Evolutionary conservation across 35 echinoderm and acorn worm genomes (phyloP).

Genomic region (Apostichopus japonicus): DNA sequence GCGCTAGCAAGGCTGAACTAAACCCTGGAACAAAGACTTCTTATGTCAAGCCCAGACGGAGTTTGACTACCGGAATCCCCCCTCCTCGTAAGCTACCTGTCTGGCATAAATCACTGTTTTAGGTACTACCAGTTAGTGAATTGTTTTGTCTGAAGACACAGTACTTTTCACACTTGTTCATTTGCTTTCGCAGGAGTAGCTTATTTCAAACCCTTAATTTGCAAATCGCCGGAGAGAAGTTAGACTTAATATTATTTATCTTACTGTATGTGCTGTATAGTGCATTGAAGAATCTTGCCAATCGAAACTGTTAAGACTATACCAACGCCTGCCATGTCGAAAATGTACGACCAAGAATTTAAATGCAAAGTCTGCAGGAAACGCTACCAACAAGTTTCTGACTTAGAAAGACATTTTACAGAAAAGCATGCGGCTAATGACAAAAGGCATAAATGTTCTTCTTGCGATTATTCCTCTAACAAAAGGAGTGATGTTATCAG

Average conservation of each 20-base stretch:
- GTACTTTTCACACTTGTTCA: background rate
- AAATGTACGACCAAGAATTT: background rate
- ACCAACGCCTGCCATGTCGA: background rate
- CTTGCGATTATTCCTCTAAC: slow-evolving; percentile 16
- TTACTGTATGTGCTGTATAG: no score
- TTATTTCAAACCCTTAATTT: background rate
- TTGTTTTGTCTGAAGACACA: background rate
- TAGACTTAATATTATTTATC: no score
- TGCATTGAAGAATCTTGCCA: no score
- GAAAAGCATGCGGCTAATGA: background rate
- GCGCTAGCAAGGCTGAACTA: no score
- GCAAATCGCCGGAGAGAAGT: no score
- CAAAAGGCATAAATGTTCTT: background rate
- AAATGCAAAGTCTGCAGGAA: background rate
- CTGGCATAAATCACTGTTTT: background rate
- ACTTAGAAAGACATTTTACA: background rate
- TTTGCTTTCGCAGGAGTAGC: no score
- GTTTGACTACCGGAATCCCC: background rate
- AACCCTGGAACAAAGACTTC: no score
- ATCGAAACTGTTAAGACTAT: no score
- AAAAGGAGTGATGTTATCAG: background rate
- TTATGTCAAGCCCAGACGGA: background rate
- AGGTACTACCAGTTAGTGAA: background rate
- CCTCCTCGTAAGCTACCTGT: background rate
- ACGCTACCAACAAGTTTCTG: background rate